Percentiles rank a stretch among this genome's conserved stretches.
These are phyloP conservation scores for Elachura formosa DNA, from an alignment of 2,113 vertebrate genomes.

Conservation along the genomic window DNA sequence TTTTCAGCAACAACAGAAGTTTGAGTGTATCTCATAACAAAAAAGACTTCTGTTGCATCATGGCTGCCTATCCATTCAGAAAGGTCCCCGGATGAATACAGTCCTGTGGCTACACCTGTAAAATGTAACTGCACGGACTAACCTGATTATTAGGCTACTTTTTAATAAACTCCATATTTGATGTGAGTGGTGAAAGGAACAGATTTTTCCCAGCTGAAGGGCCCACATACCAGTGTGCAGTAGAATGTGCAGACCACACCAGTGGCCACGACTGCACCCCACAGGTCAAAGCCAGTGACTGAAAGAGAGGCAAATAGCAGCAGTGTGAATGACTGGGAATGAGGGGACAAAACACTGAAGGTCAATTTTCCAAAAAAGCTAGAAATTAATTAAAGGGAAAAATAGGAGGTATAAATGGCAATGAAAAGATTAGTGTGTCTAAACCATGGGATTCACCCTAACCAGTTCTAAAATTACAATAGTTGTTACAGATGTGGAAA, in stretches of 20 bases:
- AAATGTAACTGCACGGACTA: not conserved
- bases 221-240: slow-evolving; percentile 82
- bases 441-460: not conserved
- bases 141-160: not conserved
- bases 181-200: not conserved
- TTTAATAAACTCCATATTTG: not conserved
- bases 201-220: not conserved
- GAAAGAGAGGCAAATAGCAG: slow-evolving; percentile 6
- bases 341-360: not conserved
- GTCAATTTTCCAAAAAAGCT: not conserved
- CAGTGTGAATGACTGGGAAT: not conserved
- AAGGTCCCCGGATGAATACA: not conserved
- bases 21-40: not conserved
- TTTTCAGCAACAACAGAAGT: not conserved
- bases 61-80: not conserved
- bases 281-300: slow-evolving; percentile 87
- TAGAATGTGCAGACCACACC: slow-evolving; percentile 90
- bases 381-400: not conserved
- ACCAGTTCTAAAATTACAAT: not conserved
- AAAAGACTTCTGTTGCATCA: not conserved
- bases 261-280: slow-evolving; percentile 85
- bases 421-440: not conserved
- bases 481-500: not conserved
- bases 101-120: not conserved
- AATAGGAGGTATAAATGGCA: not conserved